phyloP scores from a whole-genome alignment of 2,888 invertebrate species.

The Campoplex nolae region DNA sequence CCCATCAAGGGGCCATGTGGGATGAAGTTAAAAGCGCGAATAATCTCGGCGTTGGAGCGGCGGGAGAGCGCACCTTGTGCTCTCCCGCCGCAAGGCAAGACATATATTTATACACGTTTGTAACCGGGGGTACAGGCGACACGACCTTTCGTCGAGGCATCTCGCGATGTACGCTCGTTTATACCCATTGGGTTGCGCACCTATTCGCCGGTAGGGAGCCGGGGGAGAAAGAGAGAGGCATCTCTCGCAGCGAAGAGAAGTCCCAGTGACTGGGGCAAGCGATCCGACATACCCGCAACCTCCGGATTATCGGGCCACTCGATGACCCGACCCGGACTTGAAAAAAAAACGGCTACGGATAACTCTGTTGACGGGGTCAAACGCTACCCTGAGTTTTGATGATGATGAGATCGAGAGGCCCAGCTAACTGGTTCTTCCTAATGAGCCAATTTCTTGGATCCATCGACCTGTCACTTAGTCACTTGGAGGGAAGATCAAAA shows the following conservation, averaged over 20 bases:
- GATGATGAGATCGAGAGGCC: neutral
- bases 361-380: neutral
- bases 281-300: constrained; percentile 39
- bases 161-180: constrained; percentile 17
- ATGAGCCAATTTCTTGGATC: neutral
- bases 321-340: constrained; percentile 22
- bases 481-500: neutral
- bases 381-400: neutral
- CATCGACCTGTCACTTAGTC: neutral
- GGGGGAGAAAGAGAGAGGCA: constrained; percentile 10
- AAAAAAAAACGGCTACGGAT: neutral
- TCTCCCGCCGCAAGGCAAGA: neutral
- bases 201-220: constrained; percentile 19
- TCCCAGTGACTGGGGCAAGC: constrained; percentile 19
- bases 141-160: constrained; percentile 66
- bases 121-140: constrained; percentile 50
- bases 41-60: neutral
- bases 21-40: constrained; percentile 8
- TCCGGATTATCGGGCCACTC: constrained; percentile 50
- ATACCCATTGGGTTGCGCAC: constrained; percentile 54
- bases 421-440: neutral
- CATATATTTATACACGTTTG: neutral
- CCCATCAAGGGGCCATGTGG: neutral
- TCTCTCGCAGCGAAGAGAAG: neutral
- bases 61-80: constrained; percentile 59